A percentile compares a stretch with the other conserved stretches of the same genome.
phyloP scores from a whole-genome alignment of 2,888 invertebrate species.

The Hartigia nigra region DNA sequence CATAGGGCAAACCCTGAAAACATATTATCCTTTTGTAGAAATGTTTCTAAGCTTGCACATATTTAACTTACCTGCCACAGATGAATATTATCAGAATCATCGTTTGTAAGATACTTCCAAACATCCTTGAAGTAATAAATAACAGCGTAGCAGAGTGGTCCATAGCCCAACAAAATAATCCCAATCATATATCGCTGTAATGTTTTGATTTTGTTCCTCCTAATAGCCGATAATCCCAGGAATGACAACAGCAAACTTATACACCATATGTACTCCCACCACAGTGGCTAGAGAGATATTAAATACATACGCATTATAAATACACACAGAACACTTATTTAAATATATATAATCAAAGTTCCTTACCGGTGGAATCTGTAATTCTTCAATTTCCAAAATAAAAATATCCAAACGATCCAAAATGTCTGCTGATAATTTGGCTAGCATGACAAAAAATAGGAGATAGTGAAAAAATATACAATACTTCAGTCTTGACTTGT shows the following conservation, averaged over 20 bases:
- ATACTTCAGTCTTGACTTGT: conserved; percentile 94
- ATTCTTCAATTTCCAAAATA: conserved; percentile 92
- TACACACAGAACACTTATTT: conserved; percentile 9
- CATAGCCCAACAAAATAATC: conserved; percentile 80
- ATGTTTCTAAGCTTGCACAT: background rate
- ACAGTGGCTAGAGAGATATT: conserved; percentile 72
- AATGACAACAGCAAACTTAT: conserved; percentile 85
- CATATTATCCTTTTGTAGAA: background rate
- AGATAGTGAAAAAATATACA: conserved; percentile 94
- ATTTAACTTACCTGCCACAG: conserved; percentile 81
- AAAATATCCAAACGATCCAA: conserved; percentile 94
- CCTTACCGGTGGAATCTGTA: conserved; percentile 85
- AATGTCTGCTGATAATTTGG: conserved; percentile 91
- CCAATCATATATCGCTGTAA: conserved; percentile 86
- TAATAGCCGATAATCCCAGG: conserved; percentile 86
- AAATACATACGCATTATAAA: background rate
- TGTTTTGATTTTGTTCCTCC: conserved; percentile 82
- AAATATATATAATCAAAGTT: conserved; percentile 2
- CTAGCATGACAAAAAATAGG: conserved; percentile 89
- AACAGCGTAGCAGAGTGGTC: conserved; percentile 85
- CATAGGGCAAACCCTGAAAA: conserved; percentile 87
- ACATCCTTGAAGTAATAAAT: conserved; percentile 87
- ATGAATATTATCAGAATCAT: conserved; percentile 76
- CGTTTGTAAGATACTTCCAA: conserved; percentile 80
- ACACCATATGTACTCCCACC: conserved; percentile 97